phyloP scores from a whole-genome alignment of 2,888 invertebrate genomes.

The Chymomyza amoena region DNA sequence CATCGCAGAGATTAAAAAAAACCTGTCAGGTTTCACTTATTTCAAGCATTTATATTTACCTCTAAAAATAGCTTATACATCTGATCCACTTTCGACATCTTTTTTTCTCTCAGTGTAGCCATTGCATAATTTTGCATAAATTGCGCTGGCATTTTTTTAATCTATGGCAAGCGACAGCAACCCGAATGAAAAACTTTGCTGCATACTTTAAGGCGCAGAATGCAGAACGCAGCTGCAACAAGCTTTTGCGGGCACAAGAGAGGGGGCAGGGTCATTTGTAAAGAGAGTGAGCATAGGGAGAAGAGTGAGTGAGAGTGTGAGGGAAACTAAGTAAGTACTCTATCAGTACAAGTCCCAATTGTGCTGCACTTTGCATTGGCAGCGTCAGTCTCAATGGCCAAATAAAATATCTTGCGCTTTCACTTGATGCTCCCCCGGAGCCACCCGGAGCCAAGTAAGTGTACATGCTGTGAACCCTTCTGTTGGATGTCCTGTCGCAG shows the following conservation, averaged over 20 bases:
- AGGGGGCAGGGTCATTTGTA: background rate
- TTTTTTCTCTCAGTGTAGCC: constrained; percentile 2
- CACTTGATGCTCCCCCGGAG: constrained; percentile 34
- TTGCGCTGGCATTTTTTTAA: constrained; percentile 67
- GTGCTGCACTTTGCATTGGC: constrained; percentile 62
- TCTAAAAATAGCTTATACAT: too few species aligned
- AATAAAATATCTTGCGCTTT: constrained; percentile 59
- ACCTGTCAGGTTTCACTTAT: too few species aligned
- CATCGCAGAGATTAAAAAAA: too few species aligned
- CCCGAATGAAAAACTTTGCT: constrained; percentile 3
- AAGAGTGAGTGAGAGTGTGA: background rate
- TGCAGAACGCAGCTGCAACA: background rate
- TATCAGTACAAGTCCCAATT: constrained; percentile 69
- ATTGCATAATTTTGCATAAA: constrained; percentile 67
- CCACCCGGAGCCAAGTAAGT: background rate
- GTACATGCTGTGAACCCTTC: background rate
- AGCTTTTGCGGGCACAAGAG: background rate
- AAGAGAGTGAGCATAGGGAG: background rate
- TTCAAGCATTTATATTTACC: too few species aligned
- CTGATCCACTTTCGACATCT: too few species aligned
- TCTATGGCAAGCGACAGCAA: constrained; percentile 53
- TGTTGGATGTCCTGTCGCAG: background rate
- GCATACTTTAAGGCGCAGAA: background rate
- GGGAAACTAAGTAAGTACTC: constrained; percentile 23
- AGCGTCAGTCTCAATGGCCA: constrained; percentile 64